Evolutionary conservation across 1,140 invertebrate species (phyloP).

Genomic region (Nasonia longicornis): DNA sequence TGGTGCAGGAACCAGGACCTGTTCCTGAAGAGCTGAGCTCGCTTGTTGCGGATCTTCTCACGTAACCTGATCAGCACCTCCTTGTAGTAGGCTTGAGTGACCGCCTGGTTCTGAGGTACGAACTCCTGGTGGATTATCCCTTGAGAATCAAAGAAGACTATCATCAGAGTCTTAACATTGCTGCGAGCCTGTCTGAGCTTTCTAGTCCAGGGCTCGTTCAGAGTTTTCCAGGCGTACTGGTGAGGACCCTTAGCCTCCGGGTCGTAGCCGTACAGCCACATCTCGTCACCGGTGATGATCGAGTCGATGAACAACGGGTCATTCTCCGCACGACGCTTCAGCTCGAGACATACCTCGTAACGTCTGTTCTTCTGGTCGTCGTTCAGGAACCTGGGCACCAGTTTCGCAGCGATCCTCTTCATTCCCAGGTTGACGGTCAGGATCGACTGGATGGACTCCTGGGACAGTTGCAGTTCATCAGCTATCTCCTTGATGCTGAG

Average conservation of each 20-base stretch:
- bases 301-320: conserved; percentile 44
- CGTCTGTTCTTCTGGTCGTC: conserved; percentile 36
- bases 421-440: conserved; percentile 34
- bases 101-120: conserved; percentile 53
- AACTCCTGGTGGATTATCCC: conserved; percentile 55
- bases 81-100: conserved; percentile 55
- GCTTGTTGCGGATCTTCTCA: conserved; percentile 36
- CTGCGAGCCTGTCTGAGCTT: not conserved
- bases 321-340: conserved; percentile 19
- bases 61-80: conserved; percentile 52
- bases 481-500: conserved; percentile 33
- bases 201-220: conserved; percentile 19
- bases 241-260: conserved; percentile 39
- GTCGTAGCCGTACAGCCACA: conserved; percentile 48
- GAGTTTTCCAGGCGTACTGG: conserved; percentile 26
- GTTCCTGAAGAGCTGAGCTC: conserved; percentile 29
- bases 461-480: conserved; percentile 19
- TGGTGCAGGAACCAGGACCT: conserved; percentile 52
- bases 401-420: conserved; percentile 24
- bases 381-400: conserved; percentile 37
- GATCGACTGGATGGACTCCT: conserved; percentile 30
- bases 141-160: conserved; percentile 53
- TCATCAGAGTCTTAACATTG: conserved; percentile 51
- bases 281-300: conserved; percentile 46
- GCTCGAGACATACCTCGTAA: conserved; percentile 28